Conservation (phyloP, 30 jellyfish, hydroid and myxozoan species). For the Pelagia noctiluca region DNA sequence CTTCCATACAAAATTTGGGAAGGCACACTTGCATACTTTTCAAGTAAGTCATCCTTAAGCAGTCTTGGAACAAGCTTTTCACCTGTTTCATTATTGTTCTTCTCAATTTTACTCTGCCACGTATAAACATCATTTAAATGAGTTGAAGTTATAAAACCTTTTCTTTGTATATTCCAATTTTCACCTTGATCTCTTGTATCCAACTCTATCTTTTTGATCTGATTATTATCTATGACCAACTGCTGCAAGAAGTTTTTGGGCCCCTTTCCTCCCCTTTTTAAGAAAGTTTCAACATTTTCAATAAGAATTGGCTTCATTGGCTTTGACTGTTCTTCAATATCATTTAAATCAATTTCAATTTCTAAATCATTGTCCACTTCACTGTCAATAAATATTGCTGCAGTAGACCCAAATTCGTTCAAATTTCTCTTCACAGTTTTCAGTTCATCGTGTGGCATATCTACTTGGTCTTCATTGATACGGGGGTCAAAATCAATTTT, state of each 20-base stretch:
- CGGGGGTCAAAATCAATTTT: not conserved
- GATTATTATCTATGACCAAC: not conserved
- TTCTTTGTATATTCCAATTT: constrained; percentile 28
- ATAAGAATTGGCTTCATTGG: not conserved
- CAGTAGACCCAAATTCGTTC: constrained; percentile 17
- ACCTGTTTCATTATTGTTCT: not conserved
- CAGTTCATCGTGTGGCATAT: not conserved
- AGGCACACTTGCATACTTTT: constrained; percentile 14
- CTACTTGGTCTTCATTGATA: constrained; percentile 8
- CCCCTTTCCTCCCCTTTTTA: constrained; percentile 22
- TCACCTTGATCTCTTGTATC: constrained; percentile 19
- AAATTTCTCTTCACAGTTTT: constrained; percentile 16
- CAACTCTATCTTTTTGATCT: constrained; percentile 11
- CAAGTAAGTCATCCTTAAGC: constrained; percentile 21
- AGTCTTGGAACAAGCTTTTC: constrained; percentile 14
- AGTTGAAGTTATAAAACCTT: constrained; percentile 3
- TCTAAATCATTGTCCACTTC: constrained; percentile 25
- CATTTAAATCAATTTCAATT: not conserved
- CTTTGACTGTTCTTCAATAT: not conserved
- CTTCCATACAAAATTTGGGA: constrained; percentile 27
- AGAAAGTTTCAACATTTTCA: constrained; percentile 2
- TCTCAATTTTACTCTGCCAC: constrained; percentile 7
- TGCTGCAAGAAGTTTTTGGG: constrained; percentile 14
- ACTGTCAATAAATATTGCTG: constrained; percentile 1
- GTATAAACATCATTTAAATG: constrained; percentile 9